Evolutionary conservation across 2,113 vertebrate species (phyloP).

Genomic region (Heterotis niloticus): DNA sequence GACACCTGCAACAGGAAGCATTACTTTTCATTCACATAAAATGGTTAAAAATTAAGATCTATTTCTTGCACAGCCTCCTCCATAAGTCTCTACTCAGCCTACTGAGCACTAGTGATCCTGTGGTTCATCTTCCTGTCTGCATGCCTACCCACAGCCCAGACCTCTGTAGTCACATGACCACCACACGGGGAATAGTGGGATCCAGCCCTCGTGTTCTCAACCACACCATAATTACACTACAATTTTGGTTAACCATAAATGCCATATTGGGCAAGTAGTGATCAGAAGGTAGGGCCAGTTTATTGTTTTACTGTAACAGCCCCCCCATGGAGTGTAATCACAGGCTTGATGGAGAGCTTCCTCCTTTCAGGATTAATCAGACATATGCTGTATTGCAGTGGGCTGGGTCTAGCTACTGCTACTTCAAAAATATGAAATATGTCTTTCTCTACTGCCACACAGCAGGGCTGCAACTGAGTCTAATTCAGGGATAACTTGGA

Average conservation of each 20-base stretch:
- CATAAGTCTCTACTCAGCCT: not conserved
- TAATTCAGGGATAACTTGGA: not conserved
- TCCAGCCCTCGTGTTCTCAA: slow-evolving; percentile 81
- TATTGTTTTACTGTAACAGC: slow-evolving; percentile 72
- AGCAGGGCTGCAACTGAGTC: too few relatives aligned
- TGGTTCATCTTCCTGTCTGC: slow-evolving; percentile 18
- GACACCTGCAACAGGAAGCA: too few relatives aligned
- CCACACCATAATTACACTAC: slow-evolving; percentile 93
- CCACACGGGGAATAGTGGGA: slow-evolving; percentile 82
- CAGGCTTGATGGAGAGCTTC: slow-evolving; percentile 61
- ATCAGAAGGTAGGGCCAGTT: slow-evolving; percentile 75
- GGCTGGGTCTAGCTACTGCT: slow-evolving; percentile 34
- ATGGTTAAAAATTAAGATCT: too few relatives aligned
- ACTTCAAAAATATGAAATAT: slow-evolving; percentile 15
- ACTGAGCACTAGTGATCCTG: slow-evolving; percentile 17
- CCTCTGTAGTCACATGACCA: slow-evolving; percentile 93
- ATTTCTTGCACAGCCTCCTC: too few relatives aligned
- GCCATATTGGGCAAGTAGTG: slow-evolving; percentile 69
- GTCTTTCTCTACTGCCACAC: slow-evolving; percentile 11
- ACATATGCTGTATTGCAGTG: slow-evolving; percentile 68
- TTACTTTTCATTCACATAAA: too few relatives aligned
- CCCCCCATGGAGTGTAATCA: slow-evolving; percentile 65
- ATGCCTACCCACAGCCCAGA: slow-evolving; percentile 76
- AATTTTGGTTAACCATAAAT: slow-evolving; percentile 92
- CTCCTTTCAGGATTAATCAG: slow-evolving; percentile 73